Conservation (phyloP, 1,140 invertebrate species). For the Ruditapes philippinarum region DNA sequence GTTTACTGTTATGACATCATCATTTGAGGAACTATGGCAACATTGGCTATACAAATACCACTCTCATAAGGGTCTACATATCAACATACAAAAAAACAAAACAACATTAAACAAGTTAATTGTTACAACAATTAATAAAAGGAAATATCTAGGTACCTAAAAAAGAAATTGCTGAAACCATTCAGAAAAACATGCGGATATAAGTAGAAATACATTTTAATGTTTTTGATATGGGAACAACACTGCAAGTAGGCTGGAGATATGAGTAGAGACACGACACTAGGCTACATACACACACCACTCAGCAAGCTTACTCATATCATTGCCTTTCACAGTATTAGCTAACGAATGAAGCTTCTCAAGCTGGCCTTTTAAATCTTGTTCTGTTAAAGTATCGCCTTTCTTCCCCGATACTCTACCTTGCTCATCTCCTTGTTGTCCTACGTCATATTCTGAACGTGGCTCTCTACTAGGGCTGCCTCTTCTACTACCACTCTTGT, state of each 20-base stretch:
- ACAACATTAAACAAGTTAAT: too few relatives aligned
- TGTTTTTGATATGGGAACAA: not conserved
- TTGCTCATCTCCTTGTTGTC: conserved; percentile 17
- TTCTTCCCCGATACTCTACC: conserved; percentile 2
- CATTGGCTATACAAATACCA: too few relatives aligned
- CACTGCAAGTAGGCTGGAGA: not conserved
- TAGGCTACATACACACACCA: conserved; percentile 5
- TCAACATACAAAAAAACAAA: too few relatives aligned
- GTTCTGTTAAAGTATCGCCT: not conserved
- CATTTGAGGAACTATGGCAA: too few relatives aligned
- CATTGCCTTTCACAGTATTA: conserved; percentile 41
- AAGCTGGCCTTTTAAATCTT: conserved; percentile 42
- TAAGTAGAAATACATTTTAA: too few relatives aligned
- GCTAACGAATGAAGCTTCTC: conserved; percentile 37
- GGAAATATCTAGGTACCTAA: too few relatives aligned
- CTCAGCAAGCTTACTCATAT: conserved; percentile 42
- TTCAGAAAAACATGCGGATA: too few relatives aligned
- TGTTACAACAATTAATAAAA: too few relatives aligned
- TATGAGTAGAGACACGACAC: not conserved
- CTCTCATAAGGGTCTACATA: too few relatives aligned
- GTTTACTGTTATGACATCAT: too few relatives aligned
- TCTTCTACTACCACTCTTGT: not conserved
- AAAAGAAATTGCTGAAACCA: too few relatives aligned
- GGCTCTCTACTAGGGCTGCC: conserved; percentile 29
- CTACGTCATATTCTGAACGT: not conserved